Evolutionary conservation across 2,888 invertebrate genomes (phyloP).

Genomic region (Pristionchus fissidentatus): DNA sequence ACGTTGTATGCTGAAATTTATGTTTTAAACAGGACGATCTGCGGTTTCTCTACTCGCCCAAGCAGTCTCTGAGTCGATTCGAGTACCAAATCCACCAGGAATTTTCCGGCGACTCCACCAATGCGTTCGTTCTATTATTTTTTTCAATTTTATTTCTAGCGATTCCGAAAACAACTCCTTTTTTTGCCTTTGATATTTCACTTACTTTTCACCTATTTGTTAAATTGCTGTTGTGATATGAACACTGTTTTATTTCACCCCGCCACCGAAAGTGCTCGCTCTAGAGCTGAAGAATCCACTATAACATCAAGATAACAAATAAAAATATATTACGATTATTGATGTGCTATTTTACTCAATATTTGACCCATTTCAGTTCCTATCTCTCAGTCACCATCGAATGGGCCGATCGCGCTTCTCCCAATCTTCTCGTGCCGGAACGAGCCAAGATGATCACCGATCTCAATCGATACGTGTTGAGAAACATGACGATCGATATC

Average conservation of each 20-base stretch:
- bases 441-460: slow-evolving; percentile 56
- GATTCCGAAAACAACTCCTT: neutral
- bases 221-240: neutral
- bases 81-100: slow-evolving; percentile 74
- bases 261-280: too few species aligned
- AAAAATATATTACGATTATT: too few species aligned
- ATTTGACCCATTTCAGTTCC: slow-evolving; percentile 60
- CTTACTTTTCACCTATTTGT: neutral
- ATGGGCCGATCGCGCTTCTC: slow-evolving; percentile 59
- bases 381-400: slow-evolving; percentile 73
- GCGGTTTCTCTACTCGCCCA: slow-evolving; percentile 74
- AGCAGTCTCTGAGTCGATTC: slow-evolving; percentile 69
- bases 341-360: too few species aligned
- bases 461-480: slow-evolving; percentile 69
- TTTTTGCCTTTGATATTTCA: neutral
- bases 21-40: slow-evolving; percentile 70
- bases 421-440: slow-evolving; percentile 64
- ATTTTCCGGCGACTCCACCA: slow-evolving; percentile 73
- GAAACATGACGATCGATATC: slow-evolving; percentile 71
- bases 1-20: neutral
- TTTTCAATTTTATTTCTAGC: neutral
- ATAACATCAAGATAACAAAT: too few species aligned
- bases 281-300: too few species aligned
- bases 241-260: too few species aligned
- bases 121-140: slow-evolving; percentile 60